phyloP scores from a whole-genome alignment of 2,113 vertebrate species.

The Gavialis gangeticus region DNA sequence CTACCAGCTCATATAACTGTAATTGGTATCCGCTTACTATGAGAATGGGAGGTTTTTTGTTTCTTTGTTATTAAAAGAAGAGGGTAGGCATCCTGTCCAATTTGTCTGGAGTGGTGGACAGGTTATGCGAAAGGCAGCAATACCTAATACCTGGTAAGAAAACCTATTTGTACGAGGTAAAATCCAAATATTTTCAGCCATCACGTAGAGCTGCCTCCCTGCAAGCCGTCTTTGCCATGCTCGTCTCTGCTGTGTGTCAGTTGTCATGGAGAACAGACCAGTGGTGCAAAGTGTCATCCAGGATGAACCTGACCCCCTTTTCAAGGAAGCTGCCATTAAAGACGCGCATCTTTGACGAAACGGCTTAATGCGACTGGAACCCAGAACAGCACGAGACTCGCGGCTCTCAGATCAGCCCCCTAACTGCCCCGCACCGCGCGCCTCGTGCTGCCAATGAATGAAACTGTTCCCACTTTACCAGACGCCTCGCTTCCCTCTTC shows the following conservation, averaged over 20 bases:
- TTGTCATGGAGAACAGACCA: neutral
- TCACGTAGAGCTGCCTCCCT: neutral
- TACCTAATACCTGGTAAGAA: neutral
- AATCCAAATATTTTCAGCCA: neutral
- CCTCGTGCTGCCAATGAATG: neutral
- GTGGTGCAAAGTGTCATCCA: neutral
- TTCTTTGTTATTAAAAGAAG: neutral
- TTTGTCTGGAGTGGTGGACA: neutral
- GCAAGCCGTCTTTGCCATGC: neutral
- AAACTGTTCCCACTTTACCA: neutral
- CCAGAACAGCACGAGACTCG: neutral
- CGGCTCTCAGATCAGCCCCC: neutral
- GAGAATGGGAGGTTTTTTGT: neutral
- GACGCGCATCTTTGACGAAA: neutral
- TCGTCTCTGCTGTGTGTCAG: neutral
- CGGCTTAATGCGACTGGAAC: neutral
- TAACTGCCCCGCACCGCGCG: neutral
- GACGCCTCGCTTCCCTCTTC: neutral
- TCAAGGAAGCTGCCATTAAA: neutral
- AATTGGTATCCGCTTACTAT: neutral
- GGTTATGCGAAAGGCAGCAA: neutral
- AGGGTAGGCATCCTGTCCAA: neutral
- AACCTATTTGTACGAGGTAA: neutral
- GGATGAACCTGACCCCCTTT: neutral
- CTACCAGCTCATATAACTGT: neutral